Percentiles rank a stretch among this genome's conserved stretches.
phyloP scores from a whole-genome alignment of 2,113 vertebrate genomes.

The Hippocampus zosterae region DNA sequence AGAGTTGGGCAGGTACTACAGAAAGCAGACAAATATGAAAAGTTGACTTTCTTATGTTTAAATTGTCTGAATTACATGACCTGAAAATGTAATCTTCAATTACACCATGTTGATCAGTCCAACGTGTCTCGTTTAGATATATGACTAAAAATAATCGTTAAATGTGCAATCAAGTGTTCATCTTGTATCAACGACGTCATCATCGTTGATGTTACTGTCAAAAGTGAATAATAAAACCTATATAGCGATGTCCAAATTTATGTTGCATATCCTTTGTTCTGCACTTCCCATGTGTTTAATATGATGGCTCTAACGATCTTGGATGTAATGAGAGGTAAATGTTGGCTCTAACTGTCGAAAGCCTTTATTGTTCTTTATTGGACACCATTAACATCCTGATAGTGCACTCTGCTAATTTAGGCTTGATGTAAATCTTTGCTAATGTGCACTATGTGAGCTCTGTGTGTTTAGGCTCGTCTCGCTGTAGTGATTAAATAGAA shows the following conservation, averaged over 20 bases:
- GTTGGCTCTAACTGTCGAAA: conserved; percentile 44
- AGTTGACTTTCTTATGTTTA: no score
- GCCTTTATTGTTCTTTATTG: conserved; percentile 66
- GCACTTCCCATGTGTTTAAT: conserved; percentile 59
- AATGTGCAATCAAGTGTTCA: background rate
- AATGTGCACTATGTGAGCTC: conserved; percentile 56
- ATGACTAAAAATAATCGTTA: background rate
- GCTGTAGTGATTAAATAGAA: conserved; percentile 44
- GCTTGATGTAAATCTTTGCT: conserved; percentile 62
- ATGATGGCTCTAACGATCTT: conserved; percentile 52
- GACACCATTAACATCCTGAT: conserved; percentile 57
- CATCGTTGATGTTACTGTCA: background rate
- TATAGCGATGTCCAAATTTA: conserved; percentile 17
- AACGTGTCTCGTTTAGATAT: no score
- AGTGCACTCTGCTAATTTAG: conserved; percentile 60
- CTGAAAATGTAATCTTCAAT: no score
- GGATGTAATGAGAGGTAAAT: conserved; percentile 61
- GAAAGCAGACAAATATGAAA: no score
- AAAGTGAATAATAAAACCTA: background rate
- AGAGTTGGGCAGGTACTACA: no score
- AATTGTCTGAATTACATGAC: no score
- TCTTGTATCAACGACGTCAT: background rate
- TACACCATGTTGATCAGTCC: no score
- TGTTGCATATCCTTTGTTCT: conserved; percentile 38
- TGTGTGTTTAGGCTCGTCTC: conserved; percentile 56